A percentile compares a stretch with the other conserved stretches of the same genome.
These are phyloP conservation scores for Ptyas mucosa DNA, from an alignment of 2,113 vertebrate genomes.

Conservation along the genomic window DNA sequence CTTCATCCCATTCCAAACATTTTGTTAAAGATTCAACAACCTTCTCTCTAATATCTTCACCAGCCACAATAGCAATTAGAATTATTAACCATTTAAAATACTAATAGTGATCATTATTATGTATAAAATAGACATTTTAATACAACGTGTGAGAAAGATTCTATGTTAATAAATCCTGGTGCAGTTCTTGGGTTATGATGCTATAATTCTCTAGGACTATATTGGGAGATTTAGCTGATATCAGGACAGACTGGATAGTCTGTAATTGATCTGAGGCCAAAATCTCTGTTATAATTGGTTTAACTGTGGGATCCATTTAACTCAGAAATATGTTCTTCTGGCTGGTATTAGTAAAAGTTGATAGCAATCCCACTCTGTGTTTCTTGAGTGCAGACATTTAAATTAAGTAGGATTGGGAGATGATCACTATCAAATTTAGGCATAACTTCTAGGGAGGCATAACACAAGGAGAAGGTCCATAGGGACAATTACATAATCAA, in stretches of 20 bases:
- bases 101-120: not conserved
- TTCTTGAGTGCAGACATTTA: not conserved
- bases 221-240: not conserved
- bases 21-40: not conserved
- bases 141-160: not conserved
- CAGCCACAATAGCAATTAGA: not conserved
- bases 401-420: not conserved
- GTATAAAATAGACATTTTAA: not conserved
- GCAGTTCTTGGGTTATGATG: not conserved
- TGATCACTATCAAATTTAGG: not conserved
- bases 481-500: not conserved
- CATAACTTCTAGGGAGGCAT: not conserved
- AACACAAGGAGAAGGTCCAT: not conserved
- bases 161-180: not conserved
- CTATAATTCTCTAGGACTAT: not conserved
- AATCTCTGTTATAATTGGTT: not conserved
- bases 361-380: not conserved
- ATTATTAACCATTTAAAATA: not conserved
- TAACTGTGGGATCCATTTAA: not conserved
- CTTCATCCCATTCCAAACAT: not conserved
- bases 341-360: not conserved
- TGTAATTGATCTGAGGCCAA: not conserved
- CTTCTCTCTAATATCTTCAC: not conserved
- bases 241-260: not conserved
- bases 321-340: not conserved